Conservation (phyloP, 2,113 vertebrate genomes). For the Varanus komodoensis region DNA sequence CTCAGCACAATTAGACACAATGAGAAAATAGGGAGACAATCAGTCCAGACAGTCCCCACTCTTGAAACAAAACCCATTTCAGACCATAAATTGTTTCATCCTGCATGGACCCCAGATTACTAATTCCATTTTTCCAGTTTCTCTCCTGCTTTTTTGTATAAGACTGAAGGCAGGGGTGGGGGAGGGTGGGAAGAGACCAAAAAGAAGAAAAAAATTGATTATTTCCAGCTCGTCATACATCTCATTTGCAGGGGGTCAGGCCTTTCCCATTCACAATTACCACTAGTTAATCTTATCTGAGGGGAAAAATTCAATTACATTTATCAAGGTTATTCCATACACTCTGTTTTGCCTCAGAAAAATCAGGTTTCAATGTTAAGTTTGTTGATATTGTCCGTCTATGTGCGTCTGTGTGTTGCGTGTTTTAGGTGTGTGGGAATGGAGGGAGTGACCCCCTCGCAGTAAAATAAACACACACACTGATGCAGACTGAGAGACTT, state of each 20-base stretch:
- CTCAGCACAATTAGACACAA: conserved; percentile 95
- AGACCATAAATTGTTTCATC: conserved; percentile 75
- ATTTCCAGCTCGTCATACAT: conserved; percentile 85
- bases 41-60: conserved; percentile 73
- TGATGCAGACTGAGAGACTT: conserved; percentile 41
- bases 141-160: conserved; percentile 18
- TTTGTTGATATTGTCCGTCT: conserved; percentile 79
- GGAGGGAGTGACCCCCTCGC: background rate
- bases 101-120: conserved; percentile 75
- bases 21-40: conserved; percentile 85
- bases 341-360: conserved; percentile 80
- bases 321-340: conserved; percentile 96
- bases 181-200: conserved; percentile 37
- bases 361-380: conserved; percentile 78
- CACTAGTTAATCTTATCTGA: conserved; percentile 94
- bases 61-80: conserved; percentile 74
- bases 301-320: conserved; percentile 95
- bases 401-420: conserved; percentile 2
- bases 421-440: background rate
- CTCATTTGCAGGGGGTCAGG: conserved; percentile 86
- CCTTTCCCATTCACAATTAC: conserved; percentile 89
- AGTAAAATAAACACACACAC: conserved; percentile 20
- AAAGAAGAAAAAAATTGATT: conserved; percentile 77
- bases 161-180: background rate
- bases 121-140: conserved; percentile 23